Evolutionary conservation across 1,140 invertebrate species (phyloP).

Genomic region (Drosophila neocordata): DNA sequence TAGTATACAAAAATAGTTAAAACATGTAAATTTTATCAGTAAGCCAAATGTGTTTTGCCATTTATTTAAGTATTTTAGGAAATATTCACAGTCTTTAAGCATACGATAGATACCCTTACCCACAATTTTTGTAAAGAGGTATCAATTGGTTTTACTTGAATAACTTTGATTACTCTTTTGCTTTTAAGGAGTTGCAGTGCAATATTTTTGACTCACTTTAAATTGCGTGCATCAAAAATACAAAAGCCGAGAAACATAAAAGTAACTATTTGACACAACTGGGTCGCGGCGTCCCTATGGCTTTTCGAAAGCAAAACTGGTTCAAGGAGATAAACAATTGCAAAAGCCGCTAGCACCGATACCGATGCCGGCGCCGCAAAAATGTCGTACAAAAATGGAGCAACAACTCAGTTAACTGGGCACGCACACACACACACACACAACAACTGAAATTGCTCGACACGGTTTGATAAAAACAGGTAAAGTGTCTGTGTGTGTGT

Average conservation of each 20-base stretch:
- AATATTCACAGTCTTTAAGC: not conserved
- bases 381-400: constrained; percentile 63
- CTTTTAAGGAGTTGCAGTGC: constrained; percentile 14
- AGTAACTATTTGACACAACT: constrained; percentile 61
- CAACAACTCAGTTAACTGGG: constrained; percentile 57
- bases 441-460: constrained; percentile 12
- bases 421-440: constrained; percentile 25
- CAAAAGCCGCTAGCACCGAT: constrained; percentile 12
- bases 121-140: too few species aligned
- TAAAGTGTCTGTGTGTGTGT: constrained; percentile 4
- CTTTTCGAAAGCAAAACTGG: constrained; percentile 51
- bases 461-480: constrained; percentile 43
- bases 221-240: constrained; percentile 36
- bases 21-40: constrained; percentile 70
- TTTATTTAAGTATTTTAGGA: constrained; percentile 42
- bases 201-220: constrained; percentile 35
- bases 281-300: constrained; percentile 43
- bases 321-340: constrained; percentile 78
- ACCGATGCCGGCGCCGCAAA: constrained; percentile 32
- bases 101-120: too few species aligned
- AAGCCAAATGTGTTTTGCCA: constrained; percentile 47
- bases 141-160: constrained; percentile 33
- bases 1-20: constrained; percentile 41
- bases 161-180: constrained; percentile 43
- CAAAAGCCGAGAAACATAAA: not conserved